Percentiles rank a stretch among this genome's conserved stretches.
Evolutionary conservation across 2,888 invertebrate species (phyloP).

Genomic region (Miltochrista miniata): DNA sequence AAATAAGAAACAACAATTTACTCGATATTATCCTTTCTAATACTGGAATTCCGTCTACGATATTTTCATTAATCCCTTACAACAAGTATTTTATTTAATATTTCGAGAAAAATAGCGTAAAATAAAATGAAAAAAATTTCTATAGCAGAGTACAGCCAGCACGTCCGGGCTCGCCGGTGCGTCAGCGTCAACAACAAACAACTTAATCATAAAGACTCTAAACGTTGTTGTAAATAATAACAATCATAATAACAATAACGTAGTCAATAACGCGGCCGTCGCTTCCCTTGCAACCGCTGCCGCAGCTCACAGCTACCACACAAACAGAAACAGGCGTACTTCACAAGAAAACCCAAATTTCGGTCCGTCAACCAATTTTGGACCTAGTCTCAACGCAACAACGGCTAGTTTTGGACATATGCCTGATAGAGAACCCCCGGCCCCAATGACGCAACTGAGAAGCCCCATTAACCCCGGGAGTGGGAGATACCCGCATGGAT

Average conservation of each 20-base stretch:
- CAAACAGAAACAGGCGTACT: conserved; percentile 73
- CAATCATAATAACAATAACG: conserved; percentile 81
- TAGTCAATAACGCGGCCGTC: conserved; percentile 79
- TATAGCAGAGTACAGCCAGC: conserved; percentile 71
- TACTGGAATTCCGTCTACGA: too few relatives aligned
- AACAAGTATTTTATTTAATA: too few relatives aligned
- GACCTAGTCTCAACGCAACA: conserved; percentile 75
- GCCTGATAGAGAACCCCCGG: conserved; percentile 70
- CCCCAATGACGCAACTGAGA: conserved; percentile 78
- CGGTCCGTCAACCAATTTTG: conserved; percentile 66
- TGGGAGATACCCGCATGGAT: conserved; percentile 75
- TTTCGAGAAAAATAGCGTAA: too few relatives aligned
- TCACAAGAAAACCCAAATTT: conserved; percentile 77
- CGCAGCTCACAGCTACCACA: conserved; percentile 77
- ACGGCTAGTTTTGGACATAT: conserved; percentile 69
- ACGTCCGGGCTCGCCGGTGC: conserved; percentile 58
- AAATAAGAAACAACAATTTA: too few relatives aligned
- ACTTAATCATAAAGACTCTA: conserved; percentile 78
- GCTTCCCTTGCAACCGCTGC: conserved; percentile 79
- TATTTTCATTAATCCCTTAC: too few relatives aligned
- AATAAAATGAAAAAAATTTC: conserved; percentile 15
- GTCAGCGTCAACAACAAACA: conserved; percentile 80
- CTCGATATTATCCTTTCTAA: too few relatives aligned
- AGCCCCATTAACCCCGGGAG: conserved; percentile 74
- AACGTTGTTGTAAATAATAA: conserved; percentile 82